A percentile compares a stretch with the other conserved stretches of the same genome.
These are phyloP conservation scores for Neodiprion lecontei DNA, from an alignment of 1,140 invertebrate species.

Conservation along the genomic window DNA sequence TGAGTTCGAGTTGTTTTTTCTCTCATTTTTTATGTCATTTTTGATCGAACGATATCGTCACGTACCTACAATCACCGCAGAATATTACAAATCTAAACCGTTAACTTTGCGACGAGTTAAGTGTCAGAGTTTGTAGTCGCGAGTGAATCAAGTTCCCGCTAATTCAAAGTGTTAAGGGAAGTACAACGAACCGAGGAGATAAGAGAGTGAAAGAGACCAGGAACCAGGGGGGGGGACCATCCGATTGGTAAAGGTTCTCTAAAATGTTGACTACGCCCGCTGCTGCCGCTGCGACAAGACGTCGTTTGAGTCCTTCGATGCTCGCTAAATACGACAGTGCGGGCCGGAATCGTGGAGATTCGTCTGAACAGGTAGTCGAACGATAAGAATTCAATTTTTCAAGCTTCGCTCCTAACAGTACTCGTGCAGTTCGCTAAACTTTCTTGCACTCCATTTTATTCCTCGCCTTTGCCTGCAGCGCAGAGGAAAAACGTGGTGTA, in stretches of 20 bases:
- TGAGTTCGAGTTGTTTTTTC: too few relatives aligned
- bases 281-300: constrained; percentile 26
- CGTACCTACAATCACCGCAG: too few relatives aligned
- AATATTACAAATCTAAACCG: too few relatives aligned
- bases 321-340: constrained; percentile 41
- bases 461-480: too few relatives aligned
- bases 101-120: not conserved
- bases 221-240: not conserved
- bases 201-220: not conserved
- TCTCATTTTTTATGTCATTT: too few relatives aligned
- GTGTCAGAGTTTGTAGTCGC: not conserved
- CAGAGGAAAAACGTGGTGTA: too few relatives aligned
- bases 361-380: constrained; percentile 26
- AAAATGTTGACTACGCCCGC: constrained; percentile 31
- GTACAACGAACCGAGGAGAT: not conserved
- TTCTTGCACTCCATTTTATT: too few relatives aligned
- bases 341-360: constrained; percentile 23
- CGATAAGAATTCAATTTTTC: constrained; percentile 1
- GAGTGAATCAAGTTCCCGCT: not conserved
- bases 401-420: not conserved
- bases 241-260: not conserved
- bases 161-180: not conserved
- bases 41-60: too few relatives aligned
- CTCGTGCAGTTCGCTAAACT: not conserved
- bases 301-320: constrained; percentile 45